Percentiles rank a stretch among this genome's conserved stretches.
These are phyloP conservation scores for Martes martes DNA, from an alignment of 2,113 vertebrate species.

Conservation along the genomic window DNA sequence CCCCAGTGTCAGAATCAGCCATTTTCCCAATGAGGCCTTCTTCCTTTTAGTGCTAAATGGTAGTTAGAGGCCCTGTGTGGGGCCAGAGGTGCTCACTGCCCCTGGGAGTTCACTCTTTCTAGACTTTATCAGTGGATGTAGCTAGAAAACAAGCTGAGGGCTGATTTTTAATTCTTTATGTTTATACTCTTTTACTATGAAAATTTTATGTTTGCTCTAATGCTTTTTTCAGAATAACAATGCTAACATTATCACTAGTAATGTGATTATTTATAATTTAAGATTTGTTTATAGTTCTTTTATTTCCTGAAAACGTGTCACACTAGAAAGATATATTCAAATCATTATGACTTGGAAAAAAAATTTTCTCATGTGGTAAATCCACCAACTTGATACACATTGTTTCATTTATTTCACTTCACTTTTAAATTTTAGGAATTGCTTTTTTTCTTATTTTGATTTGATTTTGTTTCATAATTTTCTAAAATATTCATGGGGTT, in stretches of 20 bases:
- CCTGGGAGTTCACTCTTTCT: no score
- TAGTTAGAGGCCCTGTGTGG: no score
- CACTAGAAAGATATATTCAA: background rate
- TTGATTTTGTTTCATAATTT: background rate
- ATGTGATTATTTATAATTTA: background rate
- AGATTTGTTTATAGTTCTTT: background rate
- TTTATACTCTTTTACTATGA: background rate
- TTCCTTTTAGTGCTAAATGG: no score
- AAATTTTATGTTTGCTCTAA: background rate
- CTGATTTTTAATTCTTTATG: background rate
- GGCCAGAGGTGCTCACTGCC: background rate
- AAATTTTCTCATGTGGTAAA: background rate
- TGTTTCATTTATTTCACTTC: background rate
- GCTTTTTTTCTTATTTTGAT: background rate
- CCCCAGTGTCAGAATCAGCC: background rate
- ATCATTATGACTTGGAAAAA: background rate
- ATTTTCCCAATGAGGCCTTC: background rate
- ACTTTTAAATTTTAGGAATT: background rate
- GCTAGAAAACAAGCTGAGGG: background rate
- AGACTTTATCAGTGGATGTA: background rate
- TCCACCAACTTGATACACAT: background rate
- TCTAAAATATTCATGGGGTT: background rate
- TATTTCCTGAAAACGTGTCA: background rate
- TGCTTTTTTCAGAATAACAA: background rate
- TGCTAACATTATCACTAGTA: background rate